These are phyloP conservation scores for Glyptemys insculpta DNA, from an alignment of 2,797 vertebrate genomes.

Conservation along the genomic window DNA sequence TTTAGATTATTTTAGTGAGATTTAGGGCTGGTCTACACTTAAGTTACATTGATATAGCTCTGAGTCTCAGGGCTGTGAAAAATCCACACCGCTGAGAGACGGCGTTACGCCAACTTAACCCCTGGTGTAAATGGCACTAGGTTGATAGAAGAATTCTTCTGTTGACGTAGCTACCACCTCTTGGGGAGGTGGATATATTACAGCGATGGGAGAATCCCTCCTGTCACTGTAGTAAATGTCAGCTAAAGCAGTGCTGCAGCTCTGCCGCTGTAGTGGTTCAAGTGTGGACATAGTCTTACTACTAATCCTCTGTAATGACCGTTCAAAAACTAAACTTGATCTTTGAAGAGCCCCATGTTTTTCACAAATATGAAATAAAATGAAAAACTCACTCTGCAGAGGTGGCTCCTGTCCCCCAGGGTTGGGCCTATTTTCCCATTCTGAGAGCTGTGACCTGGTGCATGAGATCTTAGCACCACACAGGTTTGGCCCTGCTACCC, in stretches of 20 bases:
- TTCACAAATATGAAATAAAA: background rate
- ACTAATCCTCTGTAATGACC: background rate
- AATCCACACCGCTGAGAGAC: background rate
- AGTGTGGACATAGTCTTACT: background rate
- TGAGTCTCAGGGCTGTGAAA: background rate
- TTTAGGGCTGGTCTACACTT: background rate
- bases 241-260: background rate
- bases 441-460: background rate
- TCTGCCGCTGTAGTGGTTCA: background rate
- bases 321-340: background rate
- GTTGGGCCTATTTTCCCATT: too few species aligned
- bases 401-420: too few species aligned
- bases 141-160: background rate
- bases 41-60: background rate
- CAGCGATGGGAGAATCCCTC: background rate
- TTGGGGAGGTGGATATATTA: too few species aligned
- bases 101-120: background rate
- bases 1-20: background rate
- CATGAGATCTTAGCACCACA: background rate
- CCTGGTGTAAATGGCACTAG: background rate
- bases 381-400: background rate
- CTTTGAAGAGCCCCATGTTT: background rate
- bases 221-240: background rate
- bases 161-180: too few species aligned
- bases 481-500: background rate